phyloP scores from a whole-genome alignment of 2,113 vertebrate genomes.

The Xyliphius kryptos region DNA sequence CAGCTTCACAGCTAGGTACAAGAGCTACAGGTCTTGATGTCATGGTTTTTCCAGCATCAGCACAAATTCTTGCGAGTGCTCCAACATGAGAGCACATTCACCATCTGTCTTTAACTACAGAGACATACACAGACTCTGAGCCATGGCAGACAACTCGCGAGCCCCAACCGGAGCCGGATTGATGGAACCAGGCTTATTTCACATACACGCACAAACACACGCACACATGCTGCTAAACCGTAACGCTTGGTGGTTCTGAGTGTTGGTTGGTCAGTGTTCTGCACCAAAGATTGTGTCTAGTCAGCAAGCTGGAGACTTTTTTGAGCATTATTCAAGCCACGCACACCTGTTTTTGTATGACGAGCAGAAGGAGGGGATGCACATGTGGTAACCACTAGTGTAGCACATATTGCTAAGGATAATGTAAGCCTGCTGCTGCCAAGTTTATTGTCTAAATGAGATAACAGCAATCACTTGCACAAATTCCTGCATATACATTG shows the following conservation, averaged over 20 bases:
- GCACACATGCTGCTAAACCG: conserved; percentile 26
- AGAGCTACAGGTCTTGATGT: conserved; percentile 39
- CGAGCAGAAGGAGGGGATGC: neutral
- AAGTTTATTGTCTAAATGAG: no score
- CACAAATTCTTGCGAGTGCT: conserved; percentile 39
- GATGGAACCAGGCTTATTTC: conserved; percentile 16
- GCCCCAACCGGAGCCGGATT: conserved; percentile 15
- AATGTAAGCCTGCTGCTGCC: no score
- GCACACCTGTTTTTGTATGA: conserved; percentile 39
- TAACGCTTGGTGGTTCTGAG: conserved; percentile 14
- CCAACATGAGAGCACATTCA: conserved; percentile 39
- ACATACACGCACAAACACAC: conserved; percentile 5
- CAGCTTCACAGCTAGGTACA: conserved; percentile 36
- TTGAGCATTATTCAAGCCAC: conserved; percentile 39
- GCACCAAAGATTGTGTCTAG: conserved; percentile 33
- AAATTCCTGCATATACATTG: no score
- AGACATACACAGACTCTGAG: conserved; percentile 39
- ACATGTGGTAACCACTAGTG: conserved; percentile 30
- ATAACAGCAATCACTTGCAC: no score
- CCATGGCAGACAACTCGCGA: conserved; percentile 28
- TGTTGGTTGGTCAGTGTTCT: conserved; percentile 40
- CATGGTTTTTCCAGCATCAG: conserved; percentile 43
- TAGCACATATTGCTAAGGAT: no score
- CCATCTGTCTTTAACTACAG: conserved; percentile 50
- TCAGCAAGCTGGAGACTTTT: conserved; percentile 39